Percentiles rank a stretch among this genome's conserved stretches.
Evolutionary conservation across 2,113 vertebrate species (phyloP).

Genomic region (Lophius piscatorius): DNA sequence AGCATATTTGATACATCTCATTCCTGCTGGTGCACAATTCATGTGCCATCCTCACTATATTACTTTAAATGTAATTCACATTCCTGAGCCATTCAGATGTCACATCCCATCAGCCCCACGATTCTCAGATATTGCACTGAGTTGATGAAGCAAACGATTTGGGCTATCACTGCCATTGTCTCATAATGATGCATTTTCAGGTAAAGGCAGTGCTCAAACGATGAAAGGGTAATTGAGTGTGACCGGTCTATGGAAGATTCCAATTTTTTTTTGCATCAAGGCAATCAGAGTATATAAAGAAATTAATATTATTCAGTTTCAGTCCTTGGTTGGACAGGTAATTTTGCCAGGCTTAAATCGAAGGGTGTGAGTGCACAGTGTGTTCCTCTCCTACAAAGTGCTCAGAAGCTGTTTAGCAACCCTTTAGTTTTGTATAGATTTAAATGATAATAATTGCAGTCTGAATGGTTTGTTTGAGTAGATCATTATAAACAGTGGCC

Average conservation of each 20-base stretch:
- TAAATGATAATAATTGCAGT: background rate
- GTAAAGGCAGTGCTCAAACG: conserved; percentile 8
- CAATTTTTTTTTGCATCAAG: background rate
- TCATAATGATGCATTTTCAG: conserved; percentile 26
- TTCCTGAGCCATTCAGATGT: conserved; percentile 37
- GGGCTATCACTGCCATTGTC: conserved; percentile 18
- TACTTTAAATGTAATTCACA: conserved; percentile 27
- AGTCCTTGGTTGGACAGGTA: background rate
- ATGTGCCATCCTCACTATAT: conserved; percentile 5
- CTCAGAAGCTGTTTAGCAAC: background rate
- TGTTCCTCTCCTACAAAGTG: too few relatives aligned
- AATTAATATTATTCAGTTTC: background rate
- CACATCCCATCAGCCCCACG: conserved; percentile 29
- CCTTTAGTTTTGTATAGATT: background rate
- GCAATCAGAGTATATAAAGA: background rate
- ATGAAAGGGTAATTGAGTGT: conserved; percentile 23
- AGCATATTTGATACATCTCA: conserved; percentile 1
- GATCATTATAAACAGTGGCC: too few relatives aligned
- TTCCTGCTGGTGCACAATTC: conserved; percentile 8
- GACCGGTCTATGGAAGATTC: conserved; percentile 10
- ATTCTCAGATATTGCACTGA: conserved; percentile 32
- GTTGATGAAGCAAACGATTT: conserved; percentile 47
- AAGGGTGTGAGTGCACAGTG: background rate
- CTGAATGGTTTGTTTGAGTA: background rate
- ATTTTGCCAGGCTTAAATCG: background rate